phyloP scores from a whole-genome alignment of 2,113 vertebrate species.

The Corythoichthys haematopterus region DNA sequence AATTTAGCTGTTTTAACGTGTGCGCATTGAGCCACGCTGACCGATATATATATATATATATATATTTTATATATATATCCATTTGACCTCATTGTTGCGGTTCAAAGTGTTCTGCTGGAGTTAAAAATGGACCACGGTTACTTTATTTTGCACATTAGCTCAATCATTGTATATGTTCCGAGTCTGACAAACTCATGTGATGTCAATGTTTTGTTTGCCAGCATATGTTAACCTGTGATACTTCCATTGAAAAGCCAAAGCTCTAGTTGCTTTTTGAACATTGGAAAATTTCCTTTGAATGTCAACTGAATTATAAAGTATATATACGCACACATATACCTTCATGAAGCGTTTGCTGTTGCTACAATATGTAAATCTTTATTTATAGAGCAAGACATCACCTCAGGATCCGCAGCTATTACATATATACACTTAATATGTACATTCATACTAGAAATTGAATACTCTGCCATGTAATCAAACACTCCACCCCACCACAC shows the following conservation, averaged over 20 bases:
- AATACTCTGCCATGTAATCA: slow-evolving; percentile 18
- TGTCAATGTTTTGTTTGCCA: background rate
- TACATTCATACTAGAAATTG: slow-evolving; percentile 10
- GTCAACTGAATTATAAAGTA: background rate
- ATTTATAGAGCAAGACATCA: slow-evolving; percentile 1
- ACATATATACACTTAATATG: background rate
- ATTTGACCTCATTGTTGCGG: background rate
- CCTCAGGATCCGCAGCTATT: slow-evolving; percentile 1
- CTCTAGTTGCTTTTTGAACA: background rate
- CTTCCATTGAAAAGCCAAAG: background rate
- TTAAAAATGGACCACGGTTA: background rate
- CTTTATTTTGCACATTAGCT: background rate
- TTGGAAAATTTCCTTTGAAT: background rate
- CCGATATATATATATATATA: background rate
- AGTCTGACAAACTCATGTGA: background rate
- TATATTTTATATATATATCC: background rate
- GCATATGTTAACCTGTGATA: background rate
- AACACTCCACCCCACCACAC: slow-evolving; percentile 20
- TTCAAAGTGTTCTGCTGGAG: background rate
- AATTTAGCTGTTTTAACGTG: background rate
- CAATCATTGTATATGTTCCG: background rate
- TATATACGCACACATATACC: background rate
- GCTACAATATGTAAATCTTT: background rate
- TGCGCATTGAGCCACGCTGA: background rate
- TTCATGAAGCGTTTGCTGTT: background rate